These are phyloP conservation scores for Ochropleura plecta DNA, from an alignment of 2,888 invertebrate species.

Conservation along the genomic window DNA sequence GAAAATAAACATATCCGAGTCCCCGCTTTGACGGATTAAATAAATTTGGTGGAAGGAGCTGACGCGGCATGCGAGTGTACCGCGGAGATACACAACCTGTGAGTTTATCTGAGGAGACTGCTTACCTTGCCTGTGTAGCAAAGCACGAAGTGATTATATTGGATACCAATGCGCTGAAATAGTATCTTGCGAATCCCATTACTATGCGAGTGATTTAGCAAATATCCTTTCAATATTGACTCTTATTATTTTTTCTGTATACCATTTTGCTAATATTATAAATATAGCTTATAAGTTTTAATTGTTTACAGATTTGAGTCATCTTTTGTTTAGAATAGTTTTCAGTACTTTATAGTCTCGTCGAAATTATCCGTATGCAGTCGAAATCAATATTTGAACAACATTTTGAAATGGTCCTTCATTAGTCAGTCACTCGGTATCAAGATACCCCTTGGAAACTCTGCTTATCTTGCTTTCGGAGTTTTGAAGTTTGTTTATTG, in stretches of 20 bases:
- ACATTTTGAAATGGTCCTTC: too few relatives aligned
- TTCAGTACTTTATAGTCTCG: neutral
- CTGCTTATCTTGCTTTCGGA: neutral
- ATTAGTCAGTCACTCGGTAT: neutral
- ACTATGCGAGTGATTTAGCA: neutral
- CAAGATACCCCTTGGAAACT: neutral
- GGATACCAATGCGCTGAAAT: neutral
- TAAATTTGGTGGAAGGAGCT: slow-evolving; percentile 38
- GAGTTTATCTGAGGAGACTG: neutral
- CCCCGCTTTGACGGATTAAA: slow-evolving; percentile 73
- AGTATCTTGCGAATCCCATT: slow-evolving; percentile 2
- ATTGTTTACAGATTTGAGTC: neutral
- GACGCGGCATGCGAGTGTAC: neutral
- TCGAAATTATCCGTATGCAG: neutral
- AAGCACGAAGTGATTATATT: neutral
- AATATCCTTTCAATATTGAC: neutral
- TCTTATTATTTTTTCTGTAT: neutral
- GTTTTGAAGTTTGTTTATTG: neutral
- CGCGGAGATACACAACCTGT: slow-evolving; percentile 3
- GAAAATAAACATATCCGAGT: slow-evolving; percentile 77
- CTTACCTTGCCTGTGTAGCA: slow-evolving; percentile 3
- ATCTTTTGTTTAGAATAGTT: neutral
- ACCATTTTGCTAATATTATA: neutral
- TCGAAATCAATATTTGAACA: neutral
- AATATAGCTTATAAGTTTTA: neutral